Evolutionary conservation across 2,888 invertebrate genomes (phyloP).

Genomic region (Spilosoma lubricipeda): DNA sequence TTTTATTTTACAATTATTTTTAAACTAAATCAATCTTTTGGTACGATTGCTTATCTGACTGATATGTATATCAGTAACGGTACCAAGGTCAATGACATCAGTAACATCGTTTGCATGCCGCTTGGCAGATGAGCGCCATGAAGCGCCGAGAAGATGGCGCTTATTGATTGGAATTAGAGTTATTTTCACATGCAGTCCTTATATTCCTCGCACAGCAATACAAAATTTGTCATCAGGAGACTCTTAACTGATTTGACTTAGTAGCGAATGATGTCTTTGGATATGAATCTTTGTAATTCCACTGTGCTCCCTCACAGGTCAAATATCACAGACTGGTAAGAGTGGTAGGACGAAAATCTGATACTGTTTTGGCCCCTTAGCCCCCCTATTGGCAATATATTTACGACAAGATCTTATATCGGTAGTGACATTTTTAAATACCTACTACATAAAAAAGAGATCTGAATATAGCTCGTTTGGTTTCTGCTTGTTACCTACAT

Average conservation of each 20-base stretch:
- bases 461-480: too few species aligned
- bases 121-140: too few species aligned
- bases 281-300: conserved; percentile 74
- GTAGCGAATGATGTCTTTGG: conserved; percentile 81
- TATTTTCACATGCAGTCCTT: conserved; percentile 25
- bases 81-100: conserved; percentile 63
- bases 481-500: too few species aligned
- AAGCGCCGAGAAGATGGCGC: too few species aligned
- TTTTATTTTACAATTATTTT: conserved; percentile 17
- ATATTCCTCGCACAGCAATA: not conserved
- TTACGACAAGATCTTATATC: not conserved
- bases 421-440: too few species aligned
- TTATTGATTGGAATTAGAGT: conserved; percentile 45
- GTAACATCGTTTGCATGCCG: conserved; percentile 38
- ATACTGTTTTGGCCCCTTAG: conserved; percentile 73
- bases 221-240: conserved; percentile 67
- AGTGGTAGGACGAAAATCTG: conserved; percentile 70
- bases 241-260: conserved; percentile 86
- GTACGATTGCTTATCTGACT: conserved; percentile 11
- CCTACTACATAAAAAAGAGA: too few species aligned
- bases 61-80: conserved; percentile 50
- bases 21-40: not conserved
- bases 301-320: conserved; percentile 71
- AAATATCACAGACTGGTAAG: conserved; percentile 78
- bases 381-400: conserved; percentile 24